Percentiles rank a stretch among this genome's conserved stretches.
phyloP scores from a whole-genome alignment of 2,888 invertebrate genomes.

The Acholoe squamosa region DNA sequence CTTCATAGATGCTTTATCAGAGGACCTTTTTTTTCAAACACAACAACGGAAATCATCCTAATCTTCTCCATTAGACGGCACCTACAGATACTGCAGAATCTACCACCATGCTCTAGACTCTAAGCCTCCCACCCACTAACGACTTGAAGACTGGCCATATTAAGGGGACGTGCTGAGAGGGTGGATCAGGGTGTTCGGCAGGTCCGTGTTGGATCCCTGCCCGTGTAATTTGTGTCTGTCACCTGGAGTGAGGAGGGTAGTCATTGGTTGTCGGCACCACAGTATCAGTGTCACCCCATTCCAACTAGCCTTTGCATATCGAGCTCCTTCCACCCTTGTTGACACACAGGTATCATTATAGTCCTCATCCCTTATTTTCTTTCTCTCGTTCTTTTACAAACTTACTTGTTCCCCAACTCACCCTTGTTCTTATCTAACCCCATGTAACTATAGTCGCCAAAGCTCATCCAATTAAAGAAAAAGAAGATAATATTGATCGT shows the following conservation, averaged over 20 bases:
- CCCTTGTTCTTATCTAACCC: not conserved
- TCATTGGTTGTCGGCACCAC: not conserved
- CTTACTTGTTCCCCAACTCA: not conserved
- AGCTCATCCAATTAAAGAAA: too few species aligned
- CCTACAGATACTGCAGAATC: too few species aligned
- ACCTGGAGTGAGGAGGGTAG: not conserved
- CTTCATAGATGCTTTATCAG: too few species aligned
- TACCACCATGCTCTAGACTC: too few species aligned
- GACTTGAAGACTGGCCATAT: too few species aligned
- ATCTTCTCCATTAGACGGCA: too few species aligned
- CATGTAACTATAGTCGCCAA: not conserved
- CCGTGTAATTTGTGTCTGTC: slow-evolving; percentile 19
- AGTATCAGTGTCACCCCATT: slow-evolving; percentile 8
- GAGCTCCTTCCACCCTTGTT: not conserved
- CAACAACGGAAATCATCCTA: too few species aligned
- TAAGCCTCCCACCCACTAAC: too few species aligned
- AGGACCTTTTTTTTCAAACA: too few species aligned
- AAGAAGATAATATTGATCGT: too few species aligned
- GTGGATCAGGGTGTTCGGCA: not conserved
- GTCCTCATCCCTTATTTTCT: not conserved
- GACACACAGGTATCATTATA: not conserved
- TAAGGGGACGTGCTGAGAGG: not conserved
- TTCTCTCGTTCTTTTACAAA: not conserved
- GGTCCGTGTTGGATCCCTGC: not conserved
- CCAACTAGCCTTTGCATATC: too few species aligned